Evolutionary conservation across 2,888 invertebrate species (phyloP).

Genomic region (Unio delphinus): DNA sequence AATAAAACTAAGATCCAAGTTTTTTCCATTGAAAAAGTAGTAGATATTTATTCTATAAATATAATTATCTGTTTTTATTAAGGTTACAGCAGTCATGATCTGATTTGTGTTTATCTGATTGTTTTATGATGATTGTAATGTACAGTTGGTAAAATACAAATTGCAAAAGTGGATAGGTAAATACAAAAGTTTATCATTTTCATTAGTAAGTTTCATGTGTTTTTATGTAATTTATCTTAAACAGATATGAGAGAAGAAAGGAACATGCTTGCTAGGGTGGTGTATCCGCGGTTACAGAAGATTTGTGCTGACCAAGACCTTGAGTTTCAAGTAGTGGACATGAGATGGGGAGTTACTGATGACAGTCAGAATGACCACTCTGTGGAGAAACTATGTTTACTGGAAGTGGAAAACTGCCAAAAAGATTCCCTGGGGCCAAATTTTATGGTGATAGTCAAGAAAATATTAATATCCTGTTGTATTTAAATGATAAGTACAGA

Average conservation of each 20-base stretch:
- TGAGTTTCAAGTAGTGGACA: slow-evolving; percentile 67
- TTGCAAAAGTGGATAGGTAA: neutral
- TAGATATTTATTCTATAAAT: too few relatives aligned
- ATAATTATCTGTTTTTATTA: too few relatives aligned
- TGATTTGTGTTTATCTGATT: too few relatives aligned
- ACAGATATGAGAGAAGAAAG: slow-evolving; percentile 65
- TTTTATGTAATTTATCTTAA: slow-evolving; percentile 5
- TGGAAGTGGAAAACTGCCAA: slow-evolving; percentile 65
- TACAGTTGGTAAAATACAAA: too few relatives aligned
- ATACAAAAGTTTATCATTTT: neutral
- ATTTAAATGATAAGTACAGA: neutral
- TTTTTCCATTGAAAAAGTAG: too few relatives aligned
- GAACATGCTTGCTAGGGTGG: slow-evolving; percentile 57
- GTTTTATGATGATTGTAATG: too few relatives aligned
- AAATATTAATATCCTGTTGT: neutral
- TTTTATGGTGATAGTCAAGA: slow-evolving; percentile 58
- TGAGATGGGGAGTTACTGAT: slow-evolving; percentile 68
- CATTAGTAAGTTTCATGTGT: neutral
- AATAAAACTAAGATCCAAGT: too few relatives aligned
- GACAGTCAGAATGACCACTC: slow-evolving; percentile 64
- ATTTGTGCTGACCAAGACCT: slow-evolving; percentile 55
- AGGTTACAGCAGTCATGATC: too few relatives aligned
- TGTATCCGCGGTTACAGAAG: slow-evolving; percentile 56
- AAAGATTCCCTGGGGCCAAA: slow-evolving; percentile 64
- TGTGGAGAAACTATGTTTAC: slow-evolving; percentile 61